Conservation (phyloP, 2,113 vertebrate species). For the Eurypyga helias region DNA sequence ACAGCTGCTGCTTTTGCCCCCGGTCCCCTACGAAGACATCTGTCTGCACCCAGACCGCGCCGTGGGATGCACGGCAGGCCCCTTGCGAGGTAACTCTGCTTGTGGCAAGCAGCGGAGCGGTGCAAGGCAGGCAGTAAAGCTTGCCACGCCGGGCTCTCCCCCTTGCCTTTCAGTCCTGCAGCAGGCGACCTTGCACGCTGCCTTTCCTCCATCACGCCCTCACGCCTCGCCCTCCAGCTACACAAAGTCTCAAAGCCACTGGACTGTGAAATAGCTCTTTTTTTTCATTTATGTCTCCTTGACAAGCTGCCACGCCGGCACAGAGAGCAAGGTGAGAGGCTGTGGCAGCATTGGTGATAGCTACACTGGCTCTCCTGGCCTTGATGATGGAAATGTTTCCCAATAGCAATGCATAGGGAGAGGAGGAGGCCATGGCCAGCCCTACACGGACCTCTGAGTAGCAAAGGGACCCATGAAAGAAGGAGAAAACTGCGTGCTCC, state of each 20-base stretch:
- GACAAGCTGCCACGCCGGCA: background rate
- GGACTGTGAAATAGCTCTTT: slow-evolving; percentile 51
- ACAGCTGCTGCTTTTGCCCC: background rate
- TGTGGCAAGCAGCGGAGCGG: rapidly evolving
- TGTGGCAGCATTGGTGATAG: background rate
- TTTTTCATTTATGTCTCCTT: background rate
- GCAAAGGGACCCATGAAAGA: background rate
- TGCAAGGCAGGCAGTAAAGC: background rate
- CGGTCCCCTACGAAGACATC: rapidly evolving
- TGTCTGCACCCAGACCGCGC: background rate
- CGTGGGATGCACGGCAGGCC: background rate
- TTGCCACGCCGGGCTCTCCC: background rate
- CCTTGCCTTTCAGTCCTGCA: background rate
- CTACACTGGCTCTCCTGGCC: background rate
- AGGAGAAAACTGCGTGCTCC: background rate
- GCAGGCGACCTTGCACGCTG: background rate
- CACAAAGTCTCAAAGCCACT: background rate
- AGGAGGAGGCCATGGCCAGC: background rate
- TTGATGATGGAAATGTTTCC: background rate
- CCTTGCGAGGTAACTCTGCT: rapidly evolving
- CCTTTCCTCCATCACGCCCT: background rate
- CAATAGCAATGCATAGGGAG: background rate
- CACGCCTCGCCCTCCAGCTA: background rate
- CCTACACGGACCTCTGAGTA: rapidly evolving
- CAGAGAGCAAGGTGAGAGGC: background rate